Conservation (phyloP, 37 sponge, comb jelly and placozoan genomes). For the Aphrocallistes beatrix region DNA sequence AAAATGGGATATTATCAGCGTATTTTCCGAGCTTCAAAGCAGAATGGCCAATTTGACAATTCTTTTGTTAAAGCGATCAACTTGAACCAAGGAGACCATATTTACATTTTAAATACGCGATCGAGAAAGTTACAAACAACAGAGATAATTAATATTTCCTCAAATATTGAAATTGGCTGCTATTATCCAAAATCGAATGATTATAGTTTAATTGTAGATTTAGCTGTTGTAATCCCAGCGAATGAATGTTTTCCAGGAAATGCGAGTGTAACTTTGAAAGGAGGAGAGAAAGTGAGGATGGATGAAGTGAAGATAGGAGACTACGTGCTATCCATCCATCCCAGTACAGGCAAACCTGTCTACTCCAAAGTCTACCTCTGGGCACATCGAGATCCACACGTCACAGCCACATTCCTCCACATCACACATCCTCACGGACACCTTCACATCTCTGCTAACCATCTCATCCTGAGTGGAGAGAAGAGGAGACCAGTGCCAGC, state of each 20-base stretch:
- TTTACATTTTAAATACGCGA: too few relatives aligned
- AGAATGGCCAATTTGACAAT: too few relatives aligned
- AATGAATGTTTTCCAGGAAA: constrained; percentile 14
- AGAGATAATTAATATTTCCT: too few relatives aligned
- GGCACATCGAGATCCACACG: constrained; percentile 5
- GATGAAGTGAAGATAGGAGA: constrained; percentile 16
- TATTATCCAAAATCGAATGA: too few relatives aligned
- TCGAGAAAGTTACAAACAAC: too few relatives aligned
- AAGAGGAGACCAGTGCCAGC: constrained; percentile 10
- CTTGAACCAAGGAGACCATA: too few relatives aligned
- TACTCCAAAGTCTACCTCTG: neutral
- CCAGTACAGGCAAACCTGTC: constrained; percentile 2
- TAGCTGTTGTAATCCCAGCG: too few relatives aligned
- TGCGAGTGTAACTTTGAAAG: neutral
- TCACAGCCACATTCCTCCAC: constrained; percentile 13
- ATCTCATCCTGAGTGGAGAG: constrained; percentile 14
- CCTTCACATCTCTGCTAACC: constrained; percentile 17
- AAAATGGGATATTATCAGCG: too few relatives aligned
- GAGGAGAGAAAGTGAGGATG: constrained; percentile 7
- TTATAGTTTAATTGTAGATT: too few relatives aligned
- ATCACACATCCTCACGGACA: constrained; percentile 19
- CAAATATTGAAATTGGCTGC: too few relatives aligned
- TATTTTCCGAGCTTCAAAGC: too few relatives aligned
- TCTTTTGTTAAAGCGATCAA: too few relatives aligned
- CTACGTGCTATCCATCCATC: neutral